Percentiles rank a stretch among this genome's conserved stretches.
Conservation (phyloP, 2,888 invertebrate species). For the Tetranychus piercei region DNA sequence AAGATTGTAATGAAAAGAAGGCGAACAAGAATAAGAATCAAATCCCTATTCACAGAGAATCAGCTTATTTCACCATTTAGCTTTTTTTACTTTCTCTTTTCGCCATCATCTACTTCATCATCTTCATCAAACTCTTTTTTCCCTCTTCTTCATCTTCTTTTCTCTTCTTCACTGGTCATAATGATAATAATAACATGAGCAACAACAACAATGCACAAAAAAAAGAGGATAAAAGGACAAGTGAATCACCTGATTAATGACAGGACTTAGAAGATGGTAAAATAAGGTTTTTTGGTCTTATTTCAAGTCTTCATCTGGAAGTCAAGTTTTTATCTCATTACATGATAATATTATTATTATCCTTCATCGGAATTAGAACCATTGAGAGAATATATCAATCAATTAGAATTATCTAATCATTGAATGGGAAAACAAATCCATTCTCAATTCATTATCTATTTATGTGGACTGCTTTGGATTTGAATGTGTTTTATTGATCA, state of each 20-base stretch:
- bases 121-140: neutral
- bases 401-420: neutral
- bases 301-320: neutral
- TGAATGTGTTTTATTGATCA: too few relatives aligned
- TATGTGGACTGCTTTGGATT: neutral
- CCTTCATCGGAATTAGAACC: neutral
- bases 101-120: neutral
- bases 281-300: neutral
- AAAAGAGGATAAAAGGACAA: neutral
- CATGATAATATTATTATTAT: neutral
- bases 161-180: neutral
- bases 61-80: neutral
- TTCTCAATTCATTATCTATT: neutral
- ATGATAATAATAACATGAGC: too few relatives aligned
- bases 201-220: neutral
- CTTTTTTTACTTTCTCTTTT: neutral
- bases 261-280: neutral
- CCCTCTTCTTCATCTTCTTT: neutral
- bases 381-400: neutral
- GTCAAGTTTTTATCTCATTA: neutral
- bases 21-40: too few relatives aligned
- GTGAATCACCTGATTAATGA: neutral
- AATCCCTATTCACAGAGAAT: too few relatives aligned
- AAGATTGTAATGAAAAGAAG: too few relatives aligned
- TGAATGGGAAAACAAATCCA: neutral